Evolutionary conservation across 1,140 invertebrate species (phyloP), one percentile per base, ranked within the genome.

Genomic region (Dysdera silvatica): DNA sequence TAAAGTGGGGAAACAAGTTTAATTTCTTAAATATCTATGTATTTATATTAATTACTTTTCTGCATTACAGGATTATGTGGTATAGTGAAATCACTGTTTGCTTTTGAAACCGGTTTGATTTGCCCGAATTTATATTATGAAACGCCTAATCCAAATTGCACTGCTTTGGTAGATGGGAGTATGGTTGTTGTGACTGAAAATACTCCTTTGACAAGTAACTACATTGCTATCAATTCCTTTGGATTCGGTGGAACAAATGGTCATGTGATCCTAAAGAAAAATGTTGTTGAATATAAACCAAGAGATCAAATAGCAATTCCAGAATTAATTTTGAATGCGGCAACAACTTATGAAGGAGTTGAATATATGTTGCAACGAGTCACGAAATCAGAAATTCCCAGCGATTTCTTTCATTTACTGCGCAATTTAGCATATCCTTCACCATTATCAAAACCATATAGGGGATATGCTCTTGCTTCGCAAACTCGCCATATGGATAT

Each of bases 161-260:
- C 74, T 6, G 67, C 80, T 6, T 43, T 72, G 10, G 2, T 73
- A 26, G 89, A 97, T 73, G 94, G 94, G 0, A 79, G 86, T 23
- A 80, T 97, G 3, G 84, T 89, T 79, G 84, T 86, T 28, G 54
- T 64, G 2, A 56, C 35, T 2, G 47, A 69, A n/a, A 29, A 43
- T 16, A 52, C 32, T 4, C 47, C 55, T 6, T 94, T 89, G 85
- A 85, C 87, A 33, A 91, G 91, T 18, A 89, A 90, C n/a, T 78
- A 91, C 16, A 84, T 91, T 37, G 94, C 84, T 3, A 72, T 98
- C 1, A 99, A 98, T 77, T 96, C 91, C 1, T 98, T 98, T 75
- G 95, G 95, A 23, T 98, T 98, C 78, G 95, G 95, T 61, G 95
- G 95, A 41, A 89, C 93, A 26, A 98, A 98, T 78, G 93, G 90